Evolutionary conservation across 1,140 invertebrate species (phyloP).

Genomic region (Hycleus phaleratus): DNA sequence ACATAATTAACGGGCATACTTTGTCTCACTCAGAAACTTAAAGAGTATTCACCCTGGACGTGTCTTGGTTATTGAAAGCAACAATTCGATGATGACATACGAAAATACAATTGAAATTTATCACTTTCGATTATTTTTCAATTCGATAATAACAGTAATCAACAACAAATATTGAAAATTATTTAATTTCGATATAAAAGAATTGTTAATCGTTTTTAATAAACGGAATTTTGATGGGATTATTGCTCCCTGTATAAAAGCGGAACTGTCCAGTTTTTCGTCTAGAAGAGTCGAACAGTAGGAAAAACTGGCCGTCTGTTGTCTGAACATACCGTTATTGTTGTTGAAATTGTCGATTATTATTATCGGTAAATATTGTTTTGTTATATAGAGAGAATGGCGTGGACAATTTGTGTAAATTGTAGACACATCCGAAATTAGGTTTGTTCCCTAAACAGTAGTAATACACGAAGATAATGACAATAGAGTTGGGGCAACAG

Average conservation of each 20-base stretch:
- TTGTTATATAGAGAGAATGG: conserved; percentile 10
- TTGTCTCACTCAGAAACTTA: conserved; percentile 8
- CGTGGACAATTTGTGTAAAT: conserved; percentile 17
- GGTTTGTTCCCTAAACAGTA: background rate
- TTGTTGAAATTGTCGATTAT: no score
- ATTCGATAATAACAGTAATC: background rate
- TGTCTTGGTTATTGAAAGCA: conserved; percentile 8
- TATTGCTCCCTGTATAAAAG: conserved; percentile 26
- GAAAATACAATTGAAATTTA: background rate
- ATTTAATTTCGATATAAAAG: background rate
- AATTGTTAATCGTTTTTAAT: background rate
- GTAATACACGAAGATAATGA: conserved; percentile 14
- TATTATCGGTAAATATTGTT: background rate
- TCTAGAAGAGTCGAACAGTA: conserved; percentile 13
- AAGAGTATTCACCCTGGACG: conserved; percentile 18
- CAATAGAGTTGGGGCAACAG: conserved; percentile 6
- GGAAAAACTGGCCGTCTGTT: conserved; percentile 20
- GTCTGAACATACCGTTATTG: no score
- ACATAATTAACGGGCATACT: conserved; percentile 20
- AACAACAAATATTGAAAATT: no score
- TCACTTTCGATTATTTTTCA: background rate
- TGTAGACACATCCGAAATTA: conserved; percentile 10
- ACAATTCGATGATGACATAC: background rate
- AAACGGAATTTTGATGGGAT: conserved; percentile 28
- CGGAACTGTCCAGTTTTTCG: conserved; percentile 12